Base-by-base conservation (phyloP, 2,797 vertebrate species). In the Threskiornis aethiopicus region DNA sequence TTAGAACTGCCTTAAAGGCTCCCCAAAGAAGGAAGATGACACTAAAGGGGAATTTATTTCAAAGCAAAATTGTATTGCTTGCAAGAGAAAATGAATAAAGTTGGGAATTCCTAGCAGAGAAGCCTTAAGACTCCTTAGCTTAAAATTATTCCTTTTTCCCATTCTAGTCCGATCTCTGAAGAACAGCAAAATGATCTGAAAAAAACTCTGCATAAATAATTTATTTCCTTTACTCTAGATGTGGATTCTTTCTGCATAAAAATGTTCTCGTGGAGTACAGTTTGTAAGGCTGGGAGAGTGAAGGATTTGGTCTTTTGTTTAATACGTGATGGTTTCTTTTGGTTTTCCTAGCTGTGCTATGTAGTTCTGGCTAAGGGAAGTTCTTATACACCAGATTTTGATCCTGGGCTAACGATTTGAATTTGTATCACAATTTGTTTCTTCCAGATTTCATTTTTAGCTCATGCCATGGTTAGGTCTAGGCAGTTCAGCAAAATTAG, bases 201-300 rank as follows among this genome's bases (percentile, higher is more conserved):
- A 95, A 84, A 94, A 66, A 10, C 2, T 51, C 59, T 85, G 84
- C 89, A 97, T 97, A 94, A 97, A 97, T 97, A 93, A 96, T 91
- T 90, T 25, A 83, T 97, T 95, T 93, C 64, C 80, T 96, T 93
- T 93, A 94, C 71, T 93, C 65, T 70, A 82, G 44, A 37, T 70
- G 78, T 66, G 51, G 67, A 93, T 92, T 84, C 18, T 31, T 62
- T 28, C 70, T 93, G 61, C 84, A 90, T 70, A 37, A 84, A 89
- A 83, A 91, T 87, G 42, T 55, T 84, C 44, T 39, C 16, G 29
- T 41, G 39, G 35, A 69, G 16, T 79, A 39, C 16, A 58, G 8
- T 59, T 89, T 57, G 20, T 49, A 49, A 76, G 51, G 25, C 8
- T 28, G 49, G 8, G 51, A 54, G 39, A 87, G 10, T 9, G 39